Base-by-base conservation (phyloP, 2,888 invertebrate genomes). In the Steinernema hermaphroditum region DNA sequence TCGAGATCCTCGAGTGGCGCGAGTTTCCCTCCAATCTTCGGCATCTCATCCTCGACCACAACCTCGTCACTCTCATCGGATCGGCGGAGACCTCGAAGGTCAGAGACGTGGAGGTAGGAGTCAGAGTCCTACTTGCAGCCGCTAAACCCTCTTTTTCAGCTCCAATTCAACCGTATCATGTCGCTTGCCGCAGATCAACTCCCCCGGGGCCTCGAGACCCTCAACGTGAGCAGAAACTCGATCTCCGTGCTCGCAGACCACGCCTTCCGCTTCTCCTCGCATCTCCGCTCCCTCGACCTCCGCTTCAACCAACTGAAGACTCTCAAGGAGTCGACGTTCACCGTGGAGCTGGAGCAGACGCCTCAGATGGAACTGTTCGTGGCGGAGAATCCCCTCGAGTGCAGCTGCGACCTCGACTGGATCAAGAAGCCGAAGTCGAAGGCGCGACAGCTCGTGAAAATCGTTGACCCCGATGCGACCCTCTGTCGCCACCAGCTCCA, bases 401-500 rank as follows among this genome's bases (percentile, higher is more conserved):
- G 94, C 88, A 93, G 93, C 88, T 94, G 93, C 87, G 92, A 92
- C 75, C 93, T 94, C 93, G 93, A 93, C 87, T 94, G 93, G 94
- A 92, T 88, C 91, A 93, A 90, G 92, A 70, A 49, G n/a, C 71
- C 76, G 22, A 49, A 43, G 43, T 27, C 69, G 19, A 72, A 41
- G 16, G 50, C 70, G 24, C 44, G 34, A 6, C 62, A 57, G 9
- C 69, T 74, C 93, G 70, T 93, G 9, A 91, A 91, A 85, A 90
- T 94, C 80, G 92, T 92, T 89, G 93, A 93, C 88, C 89, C 93
- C 84, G 92, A 92, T 81, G 91, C 92, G 84, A 92, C 93, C 85
- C 91, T 92, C 86, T 94, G 93, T 88, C 91, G 92, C 87, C 90
- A 93, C 77, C 89, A 92, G 74, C 92, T 93, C 87, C 92, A 92